Evolutionary conservation across 2,888 invertebrate species (phyloP), one percentile per base, ranked within the genome.

Genomic region (Gymnocheta viridis): DNA sequence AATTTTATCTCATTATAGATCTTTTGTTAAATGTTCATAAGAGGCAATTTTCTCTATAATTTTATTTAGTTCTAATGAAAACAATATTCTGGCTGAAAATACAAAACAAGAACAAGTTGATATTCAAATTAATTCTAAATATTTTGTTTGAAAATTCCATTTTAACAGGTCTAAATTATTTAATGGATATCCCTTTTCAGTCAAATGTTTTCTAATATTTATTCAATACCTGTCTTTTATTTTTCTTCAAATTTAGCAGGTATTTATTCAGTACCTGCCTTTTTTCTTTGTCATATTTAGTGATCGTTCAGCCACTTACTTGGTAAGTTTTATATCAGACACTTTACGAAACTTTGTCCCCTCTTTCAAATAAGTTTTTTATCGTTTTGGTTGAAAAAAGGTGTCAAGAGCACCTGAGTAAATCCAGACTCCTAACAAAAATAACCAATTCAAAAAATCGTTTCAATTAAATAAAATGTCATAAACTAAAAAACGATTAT

Each of bases 401-500:
- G 78, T 64, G 35, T 77, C 47, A 54, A 81, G 67, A 80, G 69
- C 80, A 80, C 80, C 80, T 84, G 77, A 84, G 72, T 81, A 77
- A 84, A 84, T 72, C 72, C n/a, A 70, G 29, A 49, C 54, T 14
- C 14, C 32, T 1, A 54, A 54, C 6, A 64, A 77, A 44, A 67
- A 38, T 54, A 2, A 44, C 9, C 24, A 60, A 79, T 14, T 44
- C 54, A 47, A 74, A 67, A 83, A 64, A 66, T 70, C 66, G 70
- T 44, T 44, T 64, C 70, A 80, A 76, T 83, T 82, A 70, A 79
- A 74, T 44, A 76, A 76, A 56, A 58, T 72, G 72, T 58, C 66
- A 70, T 70, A 66, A 72, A 70, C 29, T 47, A n/a, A 49, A 69
- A 47, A 56, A 56, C 12, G n/a, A 27, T 64, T 32, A 66, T 47